These are phyloP conservation scores for Odontamblyopus lacepedii DNA, from an alignment of 2,797 vertebrate species.

Conservation along the genomic window DNA sequence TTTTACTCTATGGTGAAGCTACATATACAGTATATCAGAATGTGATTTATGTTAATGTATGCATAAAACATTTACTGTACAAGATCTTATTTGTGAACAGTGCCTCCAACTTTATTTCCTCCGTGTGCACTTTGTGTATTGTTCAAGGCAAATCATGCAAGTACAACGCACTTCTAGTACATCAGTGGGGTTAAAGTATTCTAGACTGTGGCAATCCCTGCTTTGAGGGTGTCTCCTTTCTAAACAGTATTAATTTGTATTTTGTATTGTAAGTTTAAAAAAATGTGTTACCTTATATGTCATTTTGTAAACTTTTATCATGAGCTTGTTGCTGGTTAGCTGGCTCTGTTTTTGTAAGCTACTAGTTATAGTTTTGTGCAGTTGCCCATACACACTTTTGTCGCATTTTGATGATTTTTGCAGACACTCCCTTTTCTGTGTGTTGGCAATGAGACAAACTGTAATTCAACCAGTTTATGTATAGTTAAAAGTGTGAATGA, in stretches of 20 bases:
- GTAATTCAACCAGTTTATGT: constrained; percentile 39
- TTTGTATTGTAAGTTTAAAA: constrained; percentile 59
- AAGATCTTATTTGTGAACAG: constrained; percentile 5
- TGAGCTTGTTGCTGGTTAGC: constrained; percentile 91
- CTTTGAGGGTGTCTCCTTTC: constrained; percentile 39
- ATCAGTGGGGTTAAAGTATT: constrained; percentile 36
- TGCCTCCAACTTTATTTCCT: background rate
- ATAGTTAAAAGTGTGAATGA: constrained; percentile 39
- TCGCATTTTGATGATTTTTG: background rate
- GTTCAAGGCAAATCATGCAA: constrained; percentile 34
- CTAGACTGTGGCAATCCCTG: constrained; percentile 30
- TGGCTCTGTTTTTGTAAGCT: constrained; percentile 78
- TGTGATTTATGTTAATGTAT: background rate
- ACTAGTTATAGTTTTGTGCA: constrained; percentile 31
- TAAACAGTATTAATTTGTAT: constrained; percentile 59
- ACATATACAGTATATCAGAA: background rate
- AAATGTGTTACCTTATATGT: constrained; percentile 32
- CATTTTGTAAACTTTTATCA: constrained; percentile 43
- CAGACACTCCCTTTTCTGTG: background rate
- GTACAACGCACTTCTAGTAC: constrained; percentile 49
- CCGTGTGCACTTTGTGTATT: constrained; percentile 39
- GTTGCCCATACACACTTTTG: constrained; percentile 5
- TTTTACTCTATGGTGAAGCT: constrained; percentile 9
- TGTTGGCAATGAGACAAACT: constrained; percentile 7
- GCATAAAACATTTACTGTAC: background rate